Percentiles rank a stretch among this genome's conserved stretches.
These are phyloP conservation scores for Thinocorus orbignyianus DNA, from an alignment of 2,113 vertebrate species.

Conservation along the genomic window DNA sequence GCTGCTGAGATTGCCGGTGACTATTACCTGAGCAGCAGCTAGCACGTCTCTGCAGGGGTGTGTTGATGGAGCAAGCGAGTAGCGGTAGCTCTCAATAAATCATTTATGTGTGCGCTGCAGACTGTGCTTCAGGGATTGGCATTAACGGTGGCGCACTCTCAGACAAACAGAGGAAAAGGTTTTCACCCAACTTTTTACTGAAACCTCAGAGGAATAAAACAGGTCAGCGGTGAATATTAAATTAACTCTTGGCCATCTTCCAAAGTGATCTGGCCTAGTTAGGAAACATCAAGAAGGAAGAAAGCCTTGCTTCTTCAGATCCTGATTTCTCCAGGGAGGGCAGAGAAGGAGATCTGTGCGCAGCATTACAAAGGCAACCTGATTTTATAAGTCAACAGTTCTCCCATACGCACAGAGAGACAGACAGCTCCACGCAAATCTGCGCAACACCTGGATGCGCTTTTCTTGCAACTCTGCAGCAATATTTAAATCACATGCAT, in stretches of 20 bases:
- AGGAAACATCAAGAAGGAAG: slow-evolving; percentile 71
- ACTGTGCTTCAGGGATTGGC: slow-evolving; percentile 62
- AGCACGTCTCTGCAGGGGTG: slow-evolving; percentile 35
- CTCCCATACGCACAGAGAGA: neutral
- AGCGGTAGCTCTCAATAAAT: slow-evolving; percentile 68
- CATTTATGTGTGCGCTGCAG: slow-evolving; percentile 63
- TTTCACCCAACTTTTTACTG: slow-evolving; percentile 74
- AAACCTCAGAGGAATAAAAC: slow-evolving; percentile 76
- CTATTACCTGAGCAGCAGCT: slow-evolving; percentile 34
- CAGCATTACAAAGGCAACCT: slow-evolving; percentile 40
- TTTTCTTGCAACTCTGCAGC: neutral
- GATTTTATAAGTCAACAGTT: slow-evolving; percentile 59
- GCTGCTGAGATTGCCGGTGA: slow-evolving; percentile 10
- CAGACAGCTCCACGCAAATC: neutral
- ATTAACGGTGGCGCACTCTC: slow-evolving; percentile 43
- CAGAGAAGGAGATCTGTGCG: slow-evolving; percentile 33
- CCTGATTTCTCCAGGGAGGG: slow-evolving; percentile 69
- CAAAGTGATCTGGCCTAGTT: slow-evolving; percentile 79
- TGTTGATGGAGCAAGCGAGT: slow-evolving; percentile 59
- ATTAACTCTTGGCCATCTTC: slow-evolving; percentile 74
- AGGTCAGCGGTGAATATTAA: slow-evolving; percentile 79
- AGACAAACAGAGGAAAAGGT: slow-evolving; percentile 66
- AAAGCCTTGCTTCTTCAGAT: slow-evolving; percentile 70
- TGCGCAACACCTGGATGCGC: neutral
- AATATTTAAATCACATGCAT: neutral